Base-by-base conservation (phyloP, 53 echinoderm and acorn worm genomes). In the Patiria pectinifera region DNA sequence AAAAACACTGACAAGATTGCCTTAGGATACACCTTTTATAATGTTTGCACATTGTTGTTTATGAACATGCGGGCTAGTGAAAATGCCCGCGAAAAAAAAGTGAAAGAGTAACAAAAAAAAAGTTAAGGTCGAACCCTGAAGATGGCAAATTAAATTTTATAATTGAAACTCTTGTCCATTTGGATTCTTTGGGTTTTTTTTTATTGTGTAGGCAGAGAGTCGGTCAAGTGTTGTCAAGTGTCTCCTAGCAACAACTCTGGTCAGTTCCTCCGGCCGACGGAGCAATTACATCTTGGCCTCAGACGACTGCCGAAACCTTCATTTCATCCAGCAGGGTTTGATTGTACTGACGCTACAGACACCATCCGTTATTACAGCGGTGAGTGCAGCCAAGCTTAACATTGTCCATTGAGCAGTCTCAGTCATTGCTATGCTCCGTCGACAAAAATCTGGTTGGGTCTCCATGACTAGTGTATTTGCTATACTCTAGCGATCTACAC, bases 281-380 rank as follows among this genome's bases (percentile, higher is more conserved):
- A 96, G 94, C 70, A 99, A 95, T 86, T 99, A 99, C 76, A 87
- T 99, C 19, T 86, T 99, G 24, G 99, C 95, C 19, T 93, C 95
- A 44, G 99, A 99, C 80, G 94, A 97, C 66, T 82, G 92, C 82
- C 93, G 96, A 83, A 92, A 91, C 35, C 93, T 99, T 3, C 95
- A 99, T 53, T 85, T 99, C 86, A 96, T 99, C 48, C 97, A 99
- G 86, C 99, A 97, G 84, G 99, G 99, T 18, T 84, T 92, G 45
- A 92, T 94, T 16, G 99, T 99, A 11, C 94, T 96, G 35, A 94
- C 95, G 2, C 45, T 99, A 48, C 87, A 93, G 48, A 89, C 93
- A n/a, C 86, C 85, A 9, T 71, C 92, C 13, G 91, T 91, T 11
- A 91, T 99, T 22, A 96, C 97, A 87, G 95, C 99, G 45, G 99